phyloP scores from a whole-genome alignment of 2,797 vertebrate species.

The Epinephelus coioides region DNA sequence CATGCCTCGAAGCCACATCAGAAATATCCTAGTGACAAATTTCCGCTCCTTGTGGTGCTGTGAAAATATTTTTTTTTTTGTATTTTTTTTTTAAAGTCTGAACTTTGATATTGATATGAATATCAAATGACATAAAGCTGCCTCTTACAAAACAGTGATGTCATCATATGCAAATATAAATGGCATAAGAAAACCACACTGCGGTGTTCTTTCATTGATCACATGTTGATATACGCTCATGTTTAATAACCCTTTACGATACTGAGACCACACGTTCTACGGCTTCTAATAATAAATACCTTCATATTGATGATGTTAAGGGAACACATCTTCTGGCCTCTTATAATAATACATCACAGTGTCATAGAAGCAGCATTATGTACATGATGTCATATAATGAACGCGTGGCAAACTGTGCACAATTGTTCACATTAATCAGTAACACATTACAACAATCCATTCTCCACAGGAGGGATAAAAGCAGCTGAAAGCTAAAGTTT shows the following conservation, averaged over 20 bases:
- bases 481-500: no score
- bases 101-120: background rate
- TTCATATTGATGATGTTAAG: constrained; percentile 5
- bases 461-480: no score
- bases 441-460: no score
- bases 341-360: constrained; percentile 10
- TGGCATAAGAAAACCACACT: background rate
- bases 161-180: background rate
- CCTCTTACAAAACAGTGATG: background rate
- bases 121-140: background rate
- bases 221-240: background rate
- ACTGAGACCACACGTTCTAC: background rate
- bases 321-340: background rate
- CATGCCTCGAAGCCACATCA: background rate
- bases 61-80: background rate
- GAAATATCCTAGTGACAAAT: constrained; percentile 1
- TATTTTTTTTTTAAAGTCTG: background rate
- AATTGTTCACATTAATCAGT: constrained; percentile 2
- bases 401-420: background rate
- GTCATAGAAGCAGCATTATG: background rate
- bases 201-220: background rate
- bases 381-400: background rate
- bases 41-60: no score
- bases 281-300: constrained; percentile 5
- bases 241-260: constrained; percentile 27